Evolutionary conservation across 2,113 vertebrate genomes (phyloP).

Genomic region (Bubo blakistoni): DNA sequence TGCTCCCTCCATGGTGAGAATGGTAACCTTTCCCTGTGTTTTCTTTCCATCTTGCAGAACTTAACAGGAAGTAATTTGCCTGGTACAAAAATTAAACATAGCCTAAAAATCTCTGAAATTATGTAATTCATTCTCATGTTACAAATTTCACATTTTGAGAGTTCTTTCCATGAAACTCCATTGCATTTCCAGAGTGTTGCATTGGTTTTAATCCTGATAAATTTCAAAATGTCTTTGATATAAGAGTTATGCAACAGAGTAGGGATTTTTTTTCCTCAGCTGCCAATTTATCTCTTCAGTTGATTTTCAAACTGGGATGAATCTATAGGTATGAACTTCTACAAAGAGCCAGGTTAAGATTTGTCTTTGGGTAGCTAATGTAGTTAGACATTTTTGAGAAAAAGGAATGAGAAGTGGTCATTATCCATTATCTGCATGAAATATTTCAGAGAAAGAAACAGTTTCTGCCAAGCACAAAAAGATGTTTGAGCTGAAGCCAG

Average conservation of each 20-base stretch:
- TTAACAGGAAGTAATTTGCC: neutral
- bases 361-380: constrained; percentile 71
- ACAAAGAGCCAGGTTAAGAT: constrained; percentile 63
- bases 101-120: neutral
- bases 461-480: constrained; percentile 67
- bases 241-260: neutral
- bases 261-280: neutral
- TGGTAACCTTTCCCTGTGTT: neutral
- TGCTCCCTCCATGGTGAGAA: neutral
- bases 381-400: constrained; percentile 73
- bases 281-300: constrained; percentile 16
- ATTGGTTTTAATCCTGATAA: neutral
- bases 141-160: neutral
- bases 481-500: constrained; percentile 73
- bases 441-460: constrained; percentile 71
- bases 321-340: constrained; percentile 54
- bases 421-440: constrained; percentile 79
- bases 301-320: constrained; percentile 44
- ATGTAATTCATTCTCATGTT: neutral
- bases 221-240: neutral
- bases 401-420: constrained; percentile 75
- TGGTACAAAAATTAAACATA: neutral
- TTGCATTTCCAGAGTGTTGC: neutral
- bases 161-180: neutral
- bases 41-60: neutral